Conservation (phyloP, 2,113 vertebrate species). For the Onychostruthus taczanowskii region DNA sequence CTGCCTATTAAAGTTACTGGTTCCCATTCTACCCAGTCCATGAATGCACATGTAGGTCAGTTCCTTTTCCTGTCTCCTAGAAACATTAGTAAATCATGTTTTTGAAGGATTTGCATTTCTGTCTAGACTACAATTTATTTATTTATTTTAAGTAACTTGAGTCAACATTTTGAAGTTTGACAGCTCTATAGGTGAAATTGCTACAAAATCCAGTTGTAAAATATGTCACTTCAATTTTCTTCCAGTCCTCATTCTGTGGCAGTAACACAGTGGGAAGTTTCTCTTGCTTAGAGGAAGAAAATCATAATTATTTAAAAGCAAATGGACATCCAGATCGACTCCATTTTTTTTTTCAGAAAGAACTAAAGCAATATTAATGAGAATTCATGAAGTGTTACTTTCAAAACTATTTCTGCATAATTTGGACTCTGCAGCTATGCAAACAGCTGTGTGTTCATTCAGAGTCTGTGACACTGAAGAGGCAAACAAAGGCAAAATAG, state of each 20-base stretch:
- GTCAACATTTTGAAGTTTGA: neutral
- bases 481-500: neutral
- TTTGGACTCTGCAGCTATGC: neutral
- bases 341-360: slow-evolving; percentile 9
- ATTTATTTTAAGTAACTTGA: neutral
- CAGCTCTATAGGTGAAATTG: neutral
- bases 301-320: neutral
- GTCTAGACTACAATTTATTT: neutral
- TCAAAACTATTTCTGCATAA: neutral
- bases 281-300: neutral
- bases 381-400: neutral
- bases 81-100: neutral
- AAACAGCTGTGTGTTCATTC: neutral
- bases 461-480: neutral
- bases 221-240: neutral
- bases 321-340: neutral
- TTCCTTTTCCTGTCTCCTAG: neutral
- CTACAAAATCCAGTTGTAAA: neutral
- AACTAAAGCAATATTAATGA: neutral
- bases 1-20: neutral
- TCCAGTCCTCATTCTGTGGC: neutral
- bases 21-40: neutral
- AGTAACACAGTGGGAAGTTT: neutral
- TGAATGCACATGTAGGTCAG: neutral
- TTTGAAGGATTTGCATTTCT: neutral